A percentile compares a stretch with the other conserved stretches of the same genome.
Conservation (phyloP, 2,113 vertebrate species). For the Phodopus roborovskii region DNA sequence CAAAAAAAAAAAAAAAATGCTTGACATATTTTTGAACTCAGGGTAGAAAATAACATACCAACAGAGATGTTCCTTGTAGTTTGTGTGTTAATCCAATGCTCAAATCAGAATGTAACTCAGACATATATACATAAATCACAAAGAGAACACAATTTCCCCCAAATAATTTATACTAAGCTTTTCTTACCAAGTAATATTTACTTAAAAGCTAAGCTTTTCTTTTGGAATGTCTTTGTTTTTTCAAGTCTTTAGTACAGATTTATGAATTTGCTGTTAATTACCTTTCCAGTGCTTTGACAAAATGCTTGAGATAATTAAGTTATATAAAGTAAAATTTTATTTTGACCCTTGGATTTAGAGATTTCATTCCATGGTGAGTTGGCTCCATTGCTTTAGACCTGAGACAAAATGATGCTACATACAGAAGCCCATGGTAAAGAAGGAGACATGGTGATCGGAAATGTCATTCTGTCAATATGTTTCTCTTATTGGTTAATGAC, state of each 20-base stretch:
- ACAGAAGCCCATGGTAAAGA: background rate
- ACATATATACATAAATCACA: background rate
- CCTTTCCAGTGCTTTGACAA: background rate
- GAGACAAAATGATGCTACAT: too few relatives aligned
- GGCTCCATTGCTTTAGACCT: background rate
- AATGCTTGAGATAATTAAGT: background rate
- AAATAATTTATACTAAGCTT: background rate
- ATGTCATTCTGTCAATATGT: too few relatives aligned
- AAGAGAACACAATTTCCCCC: background rate
- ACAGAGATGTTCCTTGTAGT: background rate
- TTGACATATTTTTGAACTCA: conserved; percentile 51
- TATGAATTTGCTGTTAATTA: background rate
- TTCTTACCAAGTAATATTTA: background rate
- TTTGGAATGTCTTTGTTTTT: background rate
- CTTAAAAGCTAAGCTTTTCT: background rate
- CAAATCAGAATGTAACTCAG: background rate
- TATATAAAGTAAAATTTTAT: background rate
- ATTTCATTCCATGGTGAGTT: background rate
- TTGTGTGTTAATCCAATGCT: background rate
- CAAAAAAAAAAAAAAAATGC: background rate
- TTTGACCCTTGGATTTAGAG: background rate
- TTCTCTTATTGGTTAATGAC: too few relatives aligned
- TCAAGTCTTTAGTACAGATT: background rate
- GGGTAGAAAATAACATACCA: background rate
- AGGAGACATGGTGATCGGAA: background rate